phyloP scores from a whole-genome alignment of 2,113 vertebrate species.

The Erpornis zantholeuca region DNA sequence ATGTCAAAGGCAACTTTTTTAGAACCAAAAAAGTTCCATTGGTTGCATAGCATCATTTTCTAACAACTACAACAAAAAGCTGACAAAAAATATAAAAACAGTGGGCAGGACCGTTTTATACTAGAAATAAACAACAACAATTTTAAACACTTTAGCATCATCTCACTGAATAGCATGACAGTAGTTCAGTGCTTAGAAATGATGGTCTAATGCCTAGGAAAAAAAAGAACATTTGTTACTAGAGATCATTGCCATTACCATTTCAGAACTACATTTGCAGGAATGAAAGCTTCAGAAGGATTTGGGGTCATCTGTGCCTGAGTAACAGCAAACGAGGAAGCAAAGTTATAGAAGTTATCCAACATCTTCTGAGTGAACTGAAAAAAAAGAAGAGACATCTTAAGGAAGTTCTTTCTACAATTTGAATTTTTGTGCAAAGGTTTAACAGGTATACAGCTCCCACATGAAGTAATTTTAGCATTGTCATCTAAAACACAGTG shows the following conservation, averaged over 20 bases:
- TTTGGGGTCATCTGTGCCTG: slow-evolving; percentile 94
- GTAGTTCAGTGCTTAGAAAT: not conserved
- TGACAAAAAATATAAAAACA: not conserved
- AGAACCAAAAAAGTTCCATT: not conserved
- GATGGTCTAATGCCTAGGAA: not conserved
- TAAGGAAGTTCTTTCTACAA: not conserved
- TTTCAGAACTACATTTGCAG: slow-evolving; percentile 87
- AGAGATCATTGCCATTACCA: slow-evolving; percentile 74
- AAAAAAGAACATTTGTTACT: not conserved
- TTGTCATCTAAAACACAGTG: not conserved
- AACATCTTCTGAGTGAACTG: slow-evolving; percentile 97
- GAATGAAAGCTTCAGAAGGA: slow-evolving; percentile 92
- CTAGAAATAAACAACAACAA: not conserved
- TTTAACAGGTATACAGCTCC: not conserved
- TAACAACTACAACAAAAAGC: not conserved
- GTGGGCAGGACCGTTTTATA: not conserved
- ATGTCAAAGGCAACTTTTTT: not conserved
- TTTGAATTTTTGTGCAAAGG: not conserved
- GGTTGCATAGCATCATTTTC: not conserved
- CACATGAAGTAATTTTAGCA: not conserved
- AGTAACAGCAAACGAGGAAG: slow-evolving; percentile 89
- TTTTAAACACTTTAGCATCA: not conserved
- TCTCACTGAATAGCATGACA: not conserved
- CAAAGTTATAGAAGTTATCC: slow-evolving; percentile 94
- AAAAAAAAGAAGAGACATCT: not conserved